Percentiles rank a stretch among this genome's conserved stretches.
phyloP scores from a whole-genome alignment of 1,140 invertebrate species.

The Macrosteles quadrilineatus region DNA sequence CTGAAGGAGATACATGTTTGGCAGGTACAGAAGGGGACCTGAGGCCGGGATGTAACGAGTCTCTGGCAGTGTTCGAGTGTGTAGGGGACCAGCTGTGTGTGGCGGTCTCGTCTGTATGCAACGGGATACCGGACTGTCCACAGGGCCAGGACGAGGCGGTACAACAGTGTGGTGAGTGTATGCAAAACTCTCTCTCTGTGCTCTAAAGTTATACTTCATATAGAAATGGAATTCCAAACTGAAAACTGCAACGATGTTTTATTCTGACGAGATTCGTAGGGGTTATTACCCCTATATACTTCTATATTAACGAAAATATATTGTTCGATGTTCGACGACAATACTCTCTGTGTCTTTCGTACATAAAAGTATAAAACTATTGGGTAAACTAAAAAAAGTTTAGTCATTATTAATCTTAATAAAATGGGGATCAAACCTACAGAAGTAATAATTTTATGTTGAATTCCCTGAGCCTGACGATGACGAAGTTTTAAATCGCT shows the following conservation, averaged over 20 bases:
- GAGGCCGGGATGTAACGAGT: conserved; percentile 19
- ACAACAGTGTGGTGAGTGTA: conserved; percentile 32
- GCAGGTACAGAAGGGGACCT: background rate
- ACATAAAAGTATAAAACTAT: too few relatives aligned
- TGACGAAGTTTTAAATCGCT: too few relatives aligned
- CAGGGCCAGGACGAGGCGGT: conserved; percentile 34
- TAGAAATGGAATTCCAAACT: background rate
- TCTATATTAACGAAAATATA: too few relatives aligned
- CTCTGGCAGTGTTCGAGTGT: conserved; percentile 28
- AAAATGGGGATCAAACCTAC: too few relatives aligned
- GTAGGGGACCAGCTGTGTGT: conserved; percentile 21
- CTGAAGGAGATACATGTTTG: too few relatives aligned
- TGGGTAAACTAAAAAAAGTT: too few relatives aligned
- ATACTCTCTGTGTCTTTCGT: too few relatives aligned
- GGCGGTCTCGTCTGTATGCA: conserved; percentile 5
- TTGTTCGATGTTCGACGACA: too few relatives aligned
- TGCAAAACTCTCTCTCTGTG: background rate
- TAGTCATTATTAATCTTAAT: too few relatives aligned
- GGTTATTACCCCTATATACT: background rate
- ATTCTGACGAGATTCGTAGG: background rate
- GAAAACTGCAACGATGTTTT: background rate
- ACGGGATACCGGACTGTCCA: conserved; percentile 36
- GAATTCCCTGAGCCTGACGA: too few relatives aligned
- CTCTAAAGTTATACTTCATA: background rate
- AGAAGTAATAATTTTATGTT: too few relatives aligned